Base-by-base conservation (phyloP, 2,797 vertebrate genomes). In the Tauraco hartlaubi region DNA sequence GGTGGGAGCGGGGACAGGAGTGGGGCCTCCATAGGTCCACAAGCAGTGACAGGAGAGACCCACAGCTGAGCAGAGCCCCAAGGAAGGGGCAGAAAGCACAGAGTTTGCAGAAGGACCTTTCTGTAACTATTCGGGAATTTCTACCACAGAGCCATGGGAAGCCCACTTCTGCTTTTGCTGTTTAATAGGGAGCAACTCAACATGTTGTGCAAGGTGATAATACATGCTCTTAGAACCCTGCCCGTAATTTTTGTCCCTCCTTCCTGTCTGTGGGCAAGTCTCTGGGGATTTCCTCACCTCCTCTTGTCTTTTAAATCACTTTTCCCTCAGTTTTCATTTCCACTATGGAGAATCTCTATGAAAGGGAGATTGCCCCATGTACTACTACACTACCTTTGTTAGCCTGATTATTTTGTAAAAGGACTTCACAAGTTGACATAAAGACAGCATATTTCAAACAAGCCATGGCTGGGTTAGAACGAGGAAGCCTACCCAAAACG, bases 201-300 rank as follows among this genome's bases (percentile, higher is more conserved):
- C 23, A 22, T 14, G 15, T 21, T 35, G 23, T 54, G 25, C 33
- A 68, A 72, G 25, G 4, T 75, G 41, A 15, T 44, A 49, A 52
- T 64, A 48, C 19, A 12, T 6, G 5, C 0, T 1, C 15, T 63
- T 63, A 48, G 9, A 59, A 15, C 28, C 16, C 2, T 55, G 15
- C 15, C 18, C 20, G 15, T 17, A 13, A 28, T 2, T 29, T 75
- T 67, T 69, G 46, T 58, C 8, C 8, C 22, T 67, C 25, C 19
- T 75, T 61, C 44, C 51, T 61, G 11, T 59, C 18, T 9, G 1
- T 23, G 35, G 44, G 5, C 51, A 52, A 51, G 28, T 62, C 19
- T 64, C 16, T 25, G 74, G 12, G 48, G 25, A 56, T 63, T 84
- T 84, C 22, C 28, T 87, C 21, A 49, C 28, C 4, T 59, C 33